Conservation (phyloP, 2,888 invertebrate species). For the Chloroclystis v-ata region DNA sequence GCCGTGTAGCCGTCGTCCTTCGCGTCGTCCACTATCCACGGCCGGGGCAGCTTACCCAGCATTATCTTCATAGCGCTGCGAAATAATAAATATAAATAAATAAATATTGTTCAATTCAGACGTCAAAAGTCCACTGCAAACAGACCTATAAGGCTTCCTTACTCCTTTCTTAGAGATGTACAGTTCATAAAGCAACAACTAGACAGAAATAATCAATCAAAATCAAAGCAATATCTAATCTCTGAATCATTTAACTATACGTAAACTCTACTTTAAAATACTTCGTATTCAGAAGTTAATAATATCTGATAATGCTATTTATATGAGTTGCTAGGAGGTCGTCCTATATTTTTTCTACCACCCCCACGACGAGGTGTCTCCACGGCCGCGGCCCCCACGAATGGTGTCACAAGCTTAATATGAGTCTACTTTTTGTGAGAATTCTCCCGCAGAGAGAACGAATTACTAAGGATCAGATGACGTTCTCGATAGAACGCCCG, state of each 20-base stretch:
- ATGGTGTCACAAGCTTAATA: slow-evolving; percentile 19
- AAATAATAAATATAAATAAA: no score
- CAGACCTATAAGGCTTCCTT: no score
- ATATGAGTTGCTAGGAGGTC: slow-evolving; percentile 9
- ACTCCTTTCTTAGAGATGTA: no score
- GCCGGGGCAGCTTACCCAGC: slow-evolving; percentile 92
- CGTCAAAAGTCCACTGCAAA: no score
- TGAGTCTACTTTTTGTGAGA: slow-evolving; percentile 24
- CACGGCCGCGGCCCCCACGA: slow-evolving; percentile 33
- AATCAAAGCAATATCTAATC: no score
- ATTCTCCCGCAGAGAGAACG: slow-evolving; percentile 27
- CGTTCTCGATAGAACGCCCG: no score
- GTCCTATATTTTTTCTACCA: slow-evolving; percentile 21
- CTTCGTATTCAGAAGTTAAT: no score
- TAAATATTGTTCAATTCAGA: background rate
- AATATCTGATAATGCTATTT: no score
- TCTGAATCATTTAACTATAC: no score
- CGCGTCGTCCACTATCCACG: slow-evolving; percentile 99
- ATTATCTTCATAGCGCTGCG: slow-evolving; percentile 96
- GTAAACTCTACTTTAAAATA: no score
- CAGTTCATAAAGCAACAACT: no score
- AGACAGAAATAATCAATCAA: no score
- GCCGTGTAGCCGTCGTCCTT: slow-evolving; percentile 99
- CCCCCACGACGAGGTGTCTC: slow-evolving; percentile 37
- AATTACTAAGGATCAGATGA: background rate